These are phyloP conservation scores for Lordiphosa stackelbergi DNA, from an alignment of 1,140 invertebrate genomes.

Conservation along the genomic window DNA sequence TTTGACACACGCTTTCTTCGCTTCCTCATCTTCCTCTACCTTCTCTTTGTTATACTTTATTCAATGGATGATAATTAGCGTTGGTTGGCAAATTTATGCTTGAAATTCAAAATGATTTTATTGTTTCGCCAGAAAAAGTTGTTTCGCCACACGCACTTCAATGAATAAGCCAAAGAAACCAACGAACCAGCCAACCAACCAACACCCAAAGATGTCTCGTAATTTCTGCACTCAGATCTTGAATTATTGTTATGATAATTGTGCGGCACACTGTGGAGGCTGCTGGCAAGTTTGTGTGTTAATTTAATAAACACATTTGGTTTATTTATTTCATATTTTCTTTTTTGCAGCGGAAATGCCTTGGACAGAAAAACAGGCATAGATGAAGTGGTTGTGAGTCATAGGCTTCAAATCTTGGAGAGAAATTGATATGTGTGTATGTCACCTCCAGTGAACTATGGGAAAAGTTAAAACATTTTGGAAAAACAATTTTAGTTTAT, in stretches of 20 bases:
- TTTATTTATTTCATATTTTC: conserved; percentile 59
- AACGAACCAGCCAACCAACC: conserved; percentile 5
- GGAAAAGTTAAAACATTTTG: too few relatives aligned
- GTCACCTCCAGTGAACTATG: too few relatives aligned
- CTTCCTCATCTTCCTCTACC: neutral
- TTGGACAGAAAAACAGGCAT: neutral
- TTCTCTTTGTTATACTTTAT: conserved; percentile 49
- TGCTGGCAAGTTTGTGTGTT: conserved; percentile 41
- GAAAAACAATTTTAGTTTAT: too few relatives aligned
- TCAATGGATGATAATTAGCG: conserved; percentile 69
- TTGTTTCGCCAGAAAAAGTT: conserved; percentile 55
- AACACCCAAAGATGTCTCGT: conserved; percentile 31
- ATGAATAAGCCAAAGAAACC: conserved; percentile 31
- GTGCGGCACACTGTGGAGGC: conserved; percentile 12
- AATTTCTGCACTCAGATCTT: conserved; percentile 49
- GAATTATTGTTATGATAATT: conserved; percentile 75
- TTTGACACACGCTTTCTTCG: conserved; percentile 2
- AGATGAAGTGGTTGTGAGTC: conserved; percentile 18
- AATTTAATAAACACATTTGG: conserved; percentile 73
- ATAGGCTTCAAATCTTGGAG: neutral
- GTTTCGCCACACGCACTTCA: conserved; percentile 17
- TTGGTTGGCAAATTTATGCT: conserved; percentile 57
- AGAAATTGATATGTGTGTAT: neutral
- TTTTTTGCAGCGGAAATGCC: conserved; percentile 49
- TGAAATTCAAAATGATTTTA: conserved; percentile 70